Conservation (phyloP, 2,888 invertebrate genomes). For the Drosophila nr. perissopoda region DNA sequence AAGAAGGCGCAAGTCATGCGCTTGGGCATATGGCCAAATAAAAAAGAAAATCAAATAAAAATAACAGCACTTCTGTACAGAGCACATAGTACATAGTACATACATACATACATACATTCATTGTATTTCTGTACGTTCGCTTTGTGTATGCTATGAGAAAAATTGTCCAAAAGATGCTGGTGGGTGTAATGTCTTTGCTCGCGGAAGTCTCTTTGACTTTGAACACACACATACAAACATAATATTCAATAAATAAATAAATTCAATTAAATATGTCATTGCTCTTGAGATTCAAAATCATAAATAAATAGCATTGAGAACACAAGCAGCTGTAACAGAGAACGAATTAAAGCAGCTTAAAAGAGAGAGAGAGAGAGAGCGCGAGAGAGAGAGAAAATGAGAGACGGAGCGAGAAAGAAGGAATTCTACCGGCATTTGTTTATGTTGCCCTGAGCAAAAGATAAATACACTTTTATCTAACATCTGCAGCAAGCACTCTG, state of each 20-base stretch:
- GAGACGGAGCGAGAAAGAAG: background rate
- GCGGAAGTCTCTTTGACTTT: slow-evolving; percentile 61
- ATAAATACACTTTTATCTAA: slow-evolving; percentile 48
- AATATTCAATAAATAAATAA: slow-evolving; percentile 31
- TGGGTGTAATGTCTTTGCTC: slow-evolving; percentile 63
- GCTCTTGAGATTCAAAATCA: slow-evolving; percentile 8
- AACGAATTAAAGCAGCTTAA: background rate
- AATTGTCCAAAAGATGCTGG: slow-evolving; percentile 49
- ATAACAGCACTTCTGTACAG: slow-evolving; percentile 25
- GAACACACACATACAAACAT: slow-evolving; percentile 15
- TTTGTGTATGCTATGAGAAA: slow-evolving; percentile 20
- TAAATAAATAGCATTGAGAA: slow-evolving; percentile 12
- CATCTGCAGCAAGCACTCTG: slow-evolving; percentile 19
- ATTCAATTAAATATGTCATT: slow-evolving; percentile 26
- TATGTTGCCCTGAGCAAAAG: slow-evolving; percentile 37
- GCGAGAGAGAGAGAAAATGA: background rate
- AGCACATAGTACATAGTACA: slow-evolving; percentile 19
- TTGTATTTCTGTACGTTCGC: slow-evolving; percentile 4
- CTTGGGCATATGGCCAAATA: slow-evolving; percentile 69
- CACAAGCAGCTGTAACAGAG: slow-evolving; percentile 4
- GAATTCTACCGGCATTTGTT: slow-evolving; percentile 59
- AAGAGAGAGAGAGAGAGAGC: background rate
- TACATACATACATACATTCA: background rate
- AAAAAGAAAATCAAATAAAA: slow-evolving; percentile 54
- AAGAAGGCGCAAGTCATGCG: slow-evolving; percentile 73